Conservation (phyloP, 2,113 vertebrate species). For the Clarias magur region DNA sequence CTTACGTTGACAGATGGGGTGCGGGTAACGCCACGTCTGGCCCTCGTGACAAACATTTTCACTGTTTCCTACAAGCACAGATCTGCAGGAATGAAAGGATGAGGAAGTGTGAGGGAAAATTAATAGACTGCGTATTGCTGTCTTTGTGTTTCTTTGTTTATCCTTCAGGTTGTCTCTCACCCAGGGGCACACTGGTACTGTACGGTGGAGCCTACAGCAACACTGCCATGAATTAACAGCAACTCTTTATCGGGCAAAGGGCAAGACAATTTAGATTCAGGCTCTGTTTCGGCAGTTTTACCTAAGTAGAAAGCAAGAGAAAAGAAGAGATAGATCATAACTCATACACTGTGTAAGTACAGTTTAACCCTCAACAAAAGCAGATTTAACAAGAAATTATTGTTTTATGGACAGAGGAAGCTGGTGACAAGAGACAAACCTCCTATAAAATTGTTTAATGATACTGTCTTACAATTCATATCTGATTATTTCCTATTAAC, state of each 20-base stretch:
- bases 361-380: neutral
- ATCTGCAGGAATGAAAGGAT: slow-evolving; percentile 59
- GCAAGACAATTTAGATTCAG: slow-evolving; percentile 57
- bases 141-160: slow-evolving; percentile 45
- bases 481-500: neutral
- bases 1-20: slow-evolving; percentile 77
- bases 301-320: slow-evolving; percentile 23
- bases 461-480: neutral
- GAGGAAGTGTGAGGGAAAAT: neutral
- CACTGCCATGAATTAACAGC: slow-evolving; percentile 67
- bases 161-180: slow-evolving; percentile 60
- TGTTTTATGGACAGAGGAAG: neutral
- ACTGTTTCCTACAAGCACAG: slow-evolving; percentile 68
- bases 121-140: slow-evolving; percentile 26
- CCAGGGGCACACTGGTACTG: slow-evolving; percentile 73
- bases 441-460: neutral
- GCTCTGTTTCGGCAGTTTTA: neutral
- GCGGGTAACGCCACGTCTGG: slow-evolving; percentile 74
- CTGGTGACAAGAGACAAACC: neutral
- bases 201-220: slow-evolving; percentile 64
- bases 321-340: neutral
- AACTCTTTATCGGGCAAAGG: slow-evolving; percentile 65
- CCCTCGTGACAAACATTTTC: slow-evolving; percentile 74
- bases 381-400: neutral
- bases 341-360: neutral